Percentiles rank a stretch among this genome's conserved stretches.
Evolutionary conservation across 2,113 vertebrate genomes (phyloP).

Genomic region (Pomatostomus ruficeps): DNA sequence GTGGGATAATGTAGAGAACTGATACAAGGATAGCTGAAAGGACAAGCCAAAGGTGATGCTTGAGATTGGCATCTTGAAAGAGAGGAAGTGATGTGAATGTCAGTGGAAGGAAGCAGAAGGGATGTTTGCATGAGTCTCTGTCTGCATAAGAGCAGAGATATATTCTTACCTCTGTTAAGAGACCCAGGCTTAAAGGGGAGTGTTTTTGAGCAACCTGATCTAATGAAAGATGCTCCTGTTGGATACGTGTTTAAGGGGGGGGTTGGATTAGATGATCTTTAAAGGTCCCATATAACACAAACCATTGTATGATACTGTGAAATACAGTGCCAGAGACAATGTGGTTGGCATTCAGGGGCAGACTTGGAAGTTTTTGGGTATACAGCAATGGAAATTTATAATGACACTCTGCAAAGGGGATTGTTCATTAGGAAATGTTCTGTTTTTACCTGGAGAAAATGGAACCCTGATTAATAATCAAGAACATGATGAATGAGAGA

Average conservation of each 20-base stretch:
- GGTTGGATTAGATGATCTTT: background rate
- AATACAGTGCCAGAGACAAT: background rate
- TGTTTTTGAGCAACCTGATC: background rate
- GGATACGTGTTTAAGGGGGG: accelerated
- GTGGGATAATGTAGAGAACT: background rate
- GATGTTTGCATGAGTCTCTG: background rate
- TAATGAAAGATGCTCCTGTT: background rate
- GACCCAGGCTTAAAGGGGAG: background rate
- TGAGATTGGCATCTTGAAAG: background rate
- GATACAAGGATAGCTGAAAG: background rate
- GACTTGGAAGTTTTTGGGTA: background rate
- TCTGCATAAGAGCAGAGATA: background rate
- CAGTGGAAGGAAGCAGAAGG: background rate
- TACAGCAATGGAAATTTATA: background rate
- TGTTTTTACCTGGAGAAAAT: background rate
- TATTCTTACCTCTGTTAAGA: background rate
- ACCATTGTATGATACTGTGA: background rate
- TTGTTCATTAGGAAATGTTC: background rate
- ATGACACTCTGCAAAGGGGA: background rate
- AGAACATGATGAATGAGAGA: background rate
- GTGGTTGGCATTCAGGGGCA: background rate
- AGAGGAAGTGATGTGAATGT: background rate
- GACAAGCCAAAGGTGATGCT: background rate
- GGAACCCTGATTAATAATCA: background rate
- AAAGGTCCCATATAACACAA: background rate